phyloP scores from a whole-genome alignment of 2,113 vertebrate species.

The Oryzias woworae region DNA sequence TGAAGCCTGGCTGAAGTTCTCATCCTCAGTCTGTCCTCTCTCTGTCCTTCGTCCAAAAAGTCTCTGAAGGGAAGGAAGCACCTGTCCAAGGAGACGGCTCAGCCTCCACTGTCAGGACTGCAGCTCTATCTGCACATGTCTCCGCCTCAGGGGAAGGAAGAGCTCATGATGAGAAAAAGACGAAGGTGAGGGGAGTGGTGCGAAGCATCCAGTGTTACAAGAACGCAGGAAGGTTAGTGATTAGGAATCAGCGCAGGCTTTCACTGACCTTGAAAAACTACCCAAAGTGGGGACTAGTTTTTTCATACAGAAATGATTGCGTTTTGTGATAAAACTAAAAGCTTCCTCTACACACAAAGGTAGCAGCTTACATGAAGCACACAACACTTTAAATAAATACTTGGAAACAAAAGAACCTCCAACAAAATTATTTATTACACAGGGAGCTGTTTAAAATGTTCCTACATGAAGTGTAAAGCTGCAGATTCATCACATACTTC shows the following conservation, averaged over 20 bases:
- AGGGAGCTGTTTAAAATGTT: too few species aligned
- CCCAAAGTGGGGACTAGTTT: not conserved
- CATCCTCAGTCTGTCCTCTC: slow-evolving; percentile 33
- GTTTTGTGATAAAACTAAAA: not conserved
- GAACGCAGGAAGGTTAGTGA: not conserved
- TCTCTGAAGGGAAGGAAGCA: slow-evolving; percentile 18
- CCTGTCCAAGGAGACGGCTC: slow-evolving; percentile 46
- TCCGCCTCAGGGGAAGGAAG: slow-evolving; percentile 22
- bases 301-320: not conserved
- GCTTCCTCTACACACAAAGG: too few species aligned
- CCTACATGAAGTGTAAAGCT: too few species aligned
- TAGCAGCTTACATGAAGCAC: too few species aligned
- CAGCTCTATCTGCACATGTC: slow-evolving; percentile 37
- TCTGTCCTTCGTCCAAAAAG: slow-evolving; percentile 23
- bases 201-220: not conserved
- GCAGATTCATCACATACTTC: too few species aligned
- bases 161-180: slow-evolving; percentile 24
- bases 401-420: too few species aligned
- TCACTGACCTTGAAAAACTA: not conserved
- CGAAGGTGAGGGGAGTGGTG: slow-evolving; percentile 6
- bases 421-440: too few species aligned
- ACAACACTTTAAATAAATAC: too few species aligned
- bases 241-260: slow-evolving; percentile 18
- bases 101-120: slow-evolving; percentile 39
- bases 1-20: slow-evolving; percentile 37